Percentiles rank a stretch among this genome's conserved stretches.
phyloP scores from a whole-genome alignment of 2,888 invertebrate genomes.

The Nemotelus nigrinus region DNA sequence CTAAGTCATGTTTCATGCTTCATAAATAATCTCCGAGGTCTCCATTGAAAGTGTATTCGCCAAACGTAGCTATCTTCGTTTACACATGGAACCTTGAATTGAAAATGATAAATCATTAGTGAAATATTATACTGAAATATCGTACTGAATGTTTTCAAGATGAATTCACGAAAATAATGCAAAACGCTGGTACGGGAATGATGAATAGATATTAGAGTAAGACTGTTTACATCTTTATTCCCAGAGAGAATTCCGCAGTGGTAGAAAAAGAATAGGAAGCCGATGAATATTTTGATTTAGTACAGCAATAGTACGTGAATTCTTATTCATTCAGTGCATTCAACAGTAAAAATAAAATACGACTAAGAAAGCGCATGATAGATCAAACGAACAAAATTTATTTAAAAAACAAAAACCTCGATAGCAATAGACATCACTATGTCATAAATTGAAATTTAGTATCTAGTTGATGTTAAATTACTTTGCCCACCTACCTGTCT shows the following conservation, averaged over 20 bases:
- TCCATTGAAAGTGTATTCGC: slow-evolving; percentile 11
- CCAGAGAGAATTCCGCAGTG: not conserved
- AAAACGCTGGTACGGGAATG: not conserved
- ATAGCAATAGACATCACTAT: too few relatives aligned
- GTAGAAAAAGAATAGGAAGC: not conserved
- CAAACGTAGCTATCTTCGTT: slow-evolving; percentile 25
- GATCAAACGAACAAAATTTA: too few relatives aligned
- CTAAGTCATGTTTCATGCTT: slow-evolving; percentile 39
- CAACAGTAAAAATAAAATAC: too few relatives aligned
- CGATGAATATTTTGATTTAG: not conserved
- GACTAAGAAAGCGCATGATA: too few relatives aligned
- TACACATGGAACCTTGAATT: slow-evolving; percentile 47
- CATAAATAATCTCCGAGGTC: slow-evolving; percentile 29
- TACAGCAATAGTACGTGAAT: not conserved
- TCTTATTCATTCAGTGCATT: not conserved
- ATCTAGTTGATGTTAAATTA: too few relatives aligned
- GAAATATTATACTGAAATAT: slow-evolving; percentile 41
- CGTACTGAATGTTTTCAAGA: slow-evolving; percentile 18
- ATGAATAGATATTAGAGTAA: slow-evolving; percentile 23
- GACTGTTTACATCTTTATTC: slow-evolving; percentile 24
- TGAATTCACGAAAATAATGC: not conserved
- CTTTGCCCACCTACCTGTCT: too few relatives aligned
- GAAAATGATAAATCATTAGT: slow-evolving; percentile 49
- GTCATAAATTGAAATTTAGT: too few relatives aligned
- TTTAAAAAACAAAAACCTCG: too few relatives aligned